Evolutionary conservation across 2,888 invertebrate species (phyloP).

Genomic region (Holacanthella duospinosa): DNA sequence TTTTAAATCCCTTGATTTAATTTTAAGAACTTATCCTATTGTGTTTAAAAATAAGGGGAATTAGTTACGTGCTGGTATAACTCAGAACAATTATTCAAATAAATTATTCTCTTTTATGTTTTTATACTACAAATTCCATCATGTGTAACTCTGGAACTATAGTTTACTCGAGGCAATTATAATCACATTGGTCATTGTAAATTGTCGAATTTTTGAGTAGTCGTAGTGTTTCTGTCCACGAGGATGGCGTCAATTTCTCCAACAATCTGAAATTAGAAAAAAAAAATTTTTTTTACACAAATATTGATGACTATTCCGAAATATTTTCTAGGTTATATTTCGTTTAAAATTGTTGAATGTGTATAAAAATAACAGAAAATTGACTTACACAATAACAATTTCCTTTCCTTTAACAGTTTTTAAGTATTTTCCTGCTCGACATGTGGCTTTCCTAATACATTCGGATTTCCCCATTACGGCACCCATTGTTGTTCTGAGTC

Average conservation of each 20-base stretch:
- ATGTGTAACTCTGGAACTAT: neutral
- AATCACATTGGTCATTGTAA: slow-evolving; percentile 29
- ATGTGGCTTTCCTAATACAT: slow-evolving; percentile 31
- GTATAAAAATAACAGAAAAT: neutral
- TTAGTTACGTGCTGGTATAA: too few species aligned
- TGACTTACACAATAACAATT: slow-evolving; percentile 33
- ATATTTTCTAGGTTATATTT: neutral
- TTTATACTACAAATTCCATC: too few species aligned
- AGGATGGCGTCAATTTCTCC: slow-evolving; percentile 30
- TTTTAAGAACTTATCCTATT: too few species aligned
- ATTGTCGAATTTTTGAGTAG: slow-evolving; percentile 29
- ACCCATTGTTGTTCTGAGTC: slow-evolving; percentile 32
- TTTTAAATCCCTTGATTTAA: too few species aligned
- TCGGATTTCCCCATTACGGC: slow-evolving; percentile 32
- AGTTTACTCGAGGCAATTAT: slow-evolving; percentile 17
- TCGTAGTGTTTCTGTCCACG: slow-evolving; percentile 29
- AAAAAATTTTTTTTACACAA: neutral
- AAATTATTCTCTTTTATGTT: too few species aligned
- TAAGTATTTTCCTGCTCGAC: slow-evolving; percentile 33
- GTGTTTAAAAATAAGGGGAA: too few species aligned
- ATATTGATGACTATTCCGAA: too few species aligned
- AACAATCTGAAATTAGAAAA: slow-evolving; percentile 21
- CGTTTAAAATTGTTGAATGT: neutral
- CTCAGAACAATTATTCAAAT: too few species aligned
- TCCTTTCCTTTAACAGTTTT: slow-evolving; percentile 33